Evolutionary conservation across 1,140 invertebrate genomes (phyloP).

Genomic region (Carcinoscorpius rotundicauda): DNA sequence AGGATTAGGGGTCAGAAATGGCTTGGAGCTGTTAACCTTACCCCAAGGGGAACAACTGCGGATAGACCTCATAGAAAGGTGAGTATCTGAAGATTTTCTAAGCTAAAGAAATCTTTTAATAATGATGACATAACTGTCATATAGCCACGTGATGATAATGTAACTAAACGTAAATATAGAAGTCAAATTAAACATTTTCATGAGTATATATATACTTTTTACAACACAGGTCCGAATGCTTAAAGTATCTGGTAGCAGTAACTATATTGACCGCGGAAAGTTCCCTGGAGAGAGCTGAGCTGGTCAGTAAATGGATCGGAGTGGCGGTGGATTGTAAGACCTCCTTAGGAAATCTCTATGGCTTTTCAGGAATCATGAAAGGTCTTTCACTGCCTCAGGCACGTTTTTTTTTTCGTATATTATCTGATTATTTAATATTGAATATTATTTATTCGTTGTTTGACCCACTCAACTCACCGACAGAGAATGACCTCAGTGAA

Average conservation of each 20-base stretch:
- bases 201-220: too few species aligned
- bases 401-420: constrained; percentile 16
- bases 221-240: constrained; percentile 44
- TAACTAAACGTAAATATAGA: too few species aligned
- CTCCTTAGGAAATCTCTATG: constrained; percentile 78
- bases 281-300: constrained; percentile 56
- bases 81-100: constrained; percentile 28
- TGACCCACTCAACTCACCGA: too few species aligned
- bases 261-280: constrained; percentile 66
- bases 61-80: constrained; percentile 79
- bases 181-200: too few species aligned
- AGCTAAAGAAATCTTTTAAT: too few species aligned
- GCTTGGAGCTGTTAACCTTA: constrained; percentile 65
- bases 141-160: too few species aligned
- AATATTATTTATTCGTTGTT: too few species aligned
- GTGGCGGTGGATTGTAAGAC: constrained; percentile 82
- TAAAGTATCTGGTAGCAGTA: constrained; percentile 73
- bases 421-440: too few species aligned
- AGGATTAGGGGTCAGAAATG: constrained; percentile 57
- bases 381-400: constrained; percentile 75
- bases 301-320: constrained; percentile 81
- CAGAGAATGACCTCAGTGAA: too few species aligned
- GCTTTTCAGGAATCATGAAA: constrained; percentile 81
- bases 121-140: too few species aligned
- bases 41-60: constrained; percentile 70